phyloP scores from a whole-genome alignment of 2,113 vertebrate genomes.

The Odontophorus gujanensis region DNA sequence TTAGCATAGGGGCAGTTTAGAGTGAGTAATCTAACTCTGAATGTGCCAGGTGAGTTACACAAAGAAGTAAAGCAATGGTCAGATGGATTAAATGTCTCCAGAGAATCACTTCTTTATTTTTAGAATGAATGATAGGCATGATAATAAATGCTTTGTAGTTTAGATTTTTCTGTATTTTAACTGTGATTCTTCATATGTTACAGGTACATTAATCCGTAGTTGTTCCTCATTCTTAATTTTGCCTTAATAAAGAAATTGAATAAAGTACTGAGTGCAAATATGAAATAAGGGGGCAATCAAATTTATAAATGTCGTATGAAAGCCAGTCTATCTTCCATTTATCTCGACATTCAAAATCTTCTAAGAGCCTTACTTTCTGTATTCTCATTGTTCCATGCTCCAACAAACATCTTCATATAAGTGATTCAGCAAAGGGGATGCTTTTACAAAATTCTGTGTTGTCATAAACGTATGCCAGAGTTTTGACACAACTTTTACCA shows the following conservation, averaged over 20 bases:
- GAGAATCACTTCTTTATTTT: background rate
- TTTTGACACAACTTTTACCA: background rate
- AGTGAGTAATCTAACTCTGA: background rate
- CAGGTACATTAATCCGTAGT: background rate
- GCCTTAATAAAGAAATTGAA: background rate
- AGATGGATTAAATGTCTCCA: background rate
- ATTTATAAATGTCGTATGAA: background rate
- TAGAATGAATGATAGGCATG: background rate
- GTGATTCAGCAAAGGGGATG: background rate
- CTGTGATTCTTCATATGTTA: background rate
- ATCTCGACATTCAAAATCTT: background rate
- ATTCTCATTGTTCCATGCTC: background rate
- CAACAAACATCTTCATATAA: background rate
- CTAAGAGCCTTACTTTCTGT: background rate
- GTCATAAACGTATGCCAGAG: background rate
- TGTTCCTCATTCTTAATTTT: background rate
- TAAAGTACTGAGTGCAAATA: background rate
- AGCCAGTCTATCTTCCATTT: background rate
- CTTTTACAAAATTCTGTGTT: background rate
- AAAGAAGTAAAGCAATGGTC: background rate
- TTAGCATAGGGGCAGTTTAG: background rate
- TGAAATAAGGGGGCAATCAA: background rate
- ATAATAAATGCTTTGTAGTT: background rate
- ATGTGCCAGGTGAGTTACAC: background rate
- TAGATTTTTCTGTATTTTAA: background rate